Evolutionary conservation across 2,113 vertebrate species (phyloP), one percentile per base, ranked within the genome.

Genomic region (Gasterosteus nipponicus): DNA sequence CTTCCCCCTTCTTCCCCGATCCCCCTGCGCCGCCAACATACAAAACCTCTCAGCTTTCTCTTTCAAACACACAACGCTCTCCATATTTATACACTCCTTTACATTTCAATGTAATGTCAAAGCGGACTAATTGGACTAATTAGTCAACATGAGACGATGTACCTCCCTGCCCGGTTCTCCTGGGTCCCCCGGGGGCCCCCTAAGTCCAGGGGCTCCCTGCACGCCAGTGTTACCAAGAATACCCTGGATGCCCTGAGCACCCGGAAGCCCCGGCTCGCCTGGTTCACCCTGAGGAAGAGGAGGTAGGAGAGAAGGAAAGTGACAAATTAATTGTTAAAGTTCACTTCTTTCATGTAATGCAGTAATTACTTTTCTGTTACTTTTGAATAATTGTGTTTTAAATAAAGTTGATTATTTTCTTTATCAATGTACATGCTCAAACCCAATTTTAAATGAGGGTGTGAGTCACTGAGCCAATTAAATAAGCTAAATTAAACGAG

Each of bases 221-320:
- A 79, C 92, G 7, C 96, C 96, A 0, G 91, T 14, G 1, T 93
- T 95, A 39, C 96, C 96, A 0, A 38, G 89, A 31, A 98, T 96
- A 19, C 96, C 96, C 81, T 97, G 96, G 75, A 95, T 93, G 5
- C 96, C 96, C 73, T 96, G 96, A 70, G 95, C 95, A 75, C 96
- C 96, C 6, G 94, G 86, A 66, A 95, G 93, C 44, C 96, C 96
- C 0, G 92, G 83, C 5, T 88, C 91, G 2, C 96, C 96, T 3
- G 96, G 96, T 59, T 96, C 95, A 1, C 96, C 96, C 96, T 97
- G 74, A 86, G 0, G 53, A 29, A 33, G 15, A 22, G 22, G 18
- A 49, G 35, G 51, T 9, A 11, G 46, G 4, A 41, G 49, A 26
- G 15, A 4, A 44, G n/a, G 31, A 65, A 7, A 22, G 7, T 53